phyloP scores from a whole-genome alignment of 2,113 vertebrate genomes.

The Lonchura striata region DNA sequence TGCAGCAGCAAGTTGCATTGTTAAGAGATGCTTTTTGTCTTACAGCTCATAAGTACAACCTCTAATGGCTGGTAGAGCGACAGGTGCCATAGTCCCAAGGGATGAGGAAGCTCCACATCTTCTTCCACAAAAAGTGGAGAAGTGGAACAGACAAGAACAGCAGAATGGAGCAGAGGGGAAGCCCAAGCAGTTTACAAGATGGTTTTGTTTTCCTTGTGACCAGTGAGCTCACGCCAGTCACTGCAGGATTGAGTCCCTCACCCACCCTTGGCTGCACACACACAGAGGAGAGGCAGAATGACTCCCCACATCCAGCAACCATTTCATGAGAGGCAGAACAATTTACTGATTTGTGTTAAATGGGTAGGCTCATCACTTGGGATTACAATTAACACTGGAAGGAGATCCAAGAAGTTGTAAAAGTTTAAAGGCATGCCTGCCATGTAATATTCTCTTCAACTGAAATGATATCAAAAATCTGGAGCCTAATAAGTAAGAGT shows the following conservation, averaged over 20 bases:
- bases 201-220: not conserved
- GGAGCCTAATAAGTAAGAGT: conserved; percentile 50
- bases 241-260: not conserved
- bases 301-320: not conserved
- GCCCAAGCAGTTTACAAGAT: not conserved
- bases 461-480: conserved; percentile 61
- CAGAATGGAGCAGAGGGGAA: not conserved
- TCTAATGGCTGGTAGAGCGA: not conserved
- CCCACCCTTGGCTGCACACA: not conserved
- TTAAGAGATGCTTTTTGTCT: not conserved
- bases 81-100: not conserved
- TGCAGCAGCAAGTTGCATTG: not conserved
- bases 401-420: conserved; percentile 24
- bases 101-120: not conserved
- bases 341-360: not conserved
- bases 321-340: not conserved
- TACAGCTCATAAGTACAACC: not conserved
- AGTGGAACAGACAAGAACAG: not conserved
- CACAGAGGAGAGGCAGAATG: not conserved
- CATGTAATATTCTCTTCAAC: conserved; percentile 56
- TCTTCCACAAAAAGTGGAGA: not conserved
- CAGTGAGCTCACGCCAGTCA: not conserved
- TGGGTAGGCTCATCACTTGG: not conserved
- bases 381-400: conserved; percentile 30
- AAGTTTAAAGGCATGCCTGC: conserved; percentile 53